A percentile compares a stretch with the other conserved stretches of the same genome.
Evolutionary conservation across 2,113 vertebrate genomes (phyloP).

Genomic region (Quiscalus mexicanus): DNA sequence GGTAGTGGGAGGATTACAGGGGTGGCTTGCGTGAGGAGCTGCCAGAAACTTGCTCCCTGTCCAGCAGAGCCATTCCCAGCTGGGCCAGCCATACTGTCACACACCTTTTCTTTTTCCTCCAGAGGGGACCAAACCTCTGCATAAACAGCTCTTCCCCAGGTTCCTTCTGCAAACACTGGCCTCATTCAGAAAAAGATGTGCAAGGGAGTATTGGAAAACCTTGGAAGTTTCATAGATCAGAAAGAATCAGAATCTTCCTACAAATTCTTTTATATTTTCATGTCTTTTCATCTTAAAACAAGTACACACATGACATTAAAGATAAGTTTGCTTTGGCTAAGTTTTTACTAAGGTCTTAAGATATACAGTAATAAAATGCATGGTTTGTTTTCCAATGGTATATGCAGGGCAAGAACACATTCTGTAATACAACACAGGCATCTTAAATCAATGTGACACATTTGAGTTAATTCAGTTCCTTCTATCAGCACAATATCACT

Average conservation of each 20-base stretch:
- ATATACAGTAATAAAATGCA: neutral
- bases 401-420: neutral
- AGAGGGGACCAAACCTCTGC: neutral
- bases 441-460: constrained; percentile 39
- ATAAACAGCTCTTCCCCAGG: neutral
- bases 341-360: neutral
- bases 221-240: neutral
- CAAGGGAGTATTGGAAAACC: neutral
- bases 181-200: neutral
- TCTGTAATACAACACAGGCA: constrained; percentile 12
- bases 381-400: neutral
- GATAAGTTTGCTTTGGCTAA: neutral
- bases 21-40: neutral
- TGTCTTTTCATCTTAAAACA: neutral
- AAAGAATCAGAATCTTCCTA: neutral
- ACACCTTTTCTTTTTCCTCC: neutral
- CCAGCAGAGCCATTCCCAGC: neutral
- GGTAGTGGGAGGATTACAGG: too few species aligned
- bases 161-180: neutral
- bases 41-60: neutral
- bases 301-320: neutral
- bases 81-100: accelerated
- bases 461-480: constrained; percentile 40
- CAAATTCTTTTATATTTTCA: neutral
- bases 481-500: constrained; percentile 44